phyloP scores from a whole-genome alignment of 2,797 vertebrate genomes.

The Amniataba percoides region DNA sequence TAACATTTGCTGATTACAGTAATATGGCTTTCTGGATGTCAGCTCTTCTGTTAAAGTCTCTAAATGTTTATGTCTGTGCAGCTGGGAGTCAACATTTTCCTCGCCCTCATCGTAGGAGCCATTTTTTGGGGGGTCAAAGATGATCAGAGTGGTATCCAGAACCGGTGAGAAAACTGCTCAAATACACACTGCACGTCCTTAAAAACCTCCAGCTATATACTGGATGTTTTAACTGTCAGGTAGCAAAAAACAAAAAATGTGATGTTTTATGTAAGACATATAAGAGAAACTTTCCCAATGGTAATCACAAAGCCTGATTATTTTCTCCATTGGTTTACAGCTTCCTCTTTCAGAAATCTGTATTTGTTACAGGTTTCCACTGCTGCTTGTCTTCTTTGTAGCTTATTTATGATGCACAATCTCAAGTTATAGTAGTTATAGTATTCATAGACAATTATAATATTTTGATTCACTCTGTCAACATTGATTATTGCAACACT shows the following conservation, averaged over 20 bases:
- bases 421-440: background rate
- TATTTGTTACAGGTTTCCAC: background rate
- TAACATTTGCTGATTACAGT: background rate
- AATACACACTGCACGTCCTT: background rate
- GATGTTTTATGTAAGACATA: background rate
- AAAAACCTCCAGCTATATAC: background rate
- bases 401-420: background rate
- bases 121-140: constrained; percentile 90
- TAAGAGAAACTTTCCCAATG: background rate
- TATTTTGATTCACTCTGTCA: background rate
- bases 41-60: background rate
- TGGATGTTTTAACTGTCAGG: background rate
- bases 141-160: constrained; percentile 90
- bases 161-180: constrained; percentile 86
- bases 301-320: background rate
- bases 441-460: background rate
- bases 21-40: background rate
- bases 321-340: background rate
- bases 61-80: constrained; percentile 28
- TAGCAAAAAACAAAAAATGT: background rate
- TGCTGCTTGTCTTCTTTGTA: background rate
- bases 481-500: background rate
- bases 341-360: background rate
- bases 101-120: constrained; percentile 90
- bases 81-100: constrained; percentile 85